Conservation (phyloP, 2,888 invertebrate species). For the Ashinkailepas kermadecensis region DNA sequence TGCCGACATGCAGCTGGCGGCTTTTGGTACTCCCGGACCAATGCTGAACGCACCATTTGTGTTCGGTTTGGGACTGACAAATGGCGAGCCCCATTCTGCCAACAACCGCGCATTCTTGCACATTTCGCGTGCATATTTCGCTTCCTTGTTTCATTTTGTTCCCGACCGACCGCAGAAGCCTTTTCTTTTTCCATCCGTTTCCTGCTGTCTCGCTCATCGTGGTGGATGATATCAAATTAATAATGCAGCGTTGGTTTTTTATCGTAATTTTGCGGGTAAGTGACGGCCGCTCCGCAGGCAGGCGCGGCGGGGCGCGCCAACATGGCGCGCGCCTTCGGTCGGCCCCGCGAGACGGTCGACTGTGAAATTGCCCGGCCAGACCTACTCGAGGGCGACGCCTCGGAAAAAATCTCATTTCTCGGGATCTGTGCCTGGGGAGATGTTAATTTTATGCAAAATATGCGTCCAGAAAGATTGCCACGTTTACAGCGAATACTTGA, state of each 20-base stretch:
- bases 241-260: slow-evolving; percentile 14
- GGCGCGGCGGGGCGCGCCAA: neutral
- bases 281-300: neutral
- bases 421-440: neutral
- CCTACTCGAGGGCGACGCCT: neutral
- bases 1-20: too few species aligned
- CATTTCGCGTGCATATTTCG: neutral
- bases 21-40: too few species aligned
- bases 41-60: neutral
- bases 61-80: neutral
- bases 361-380: neutral
- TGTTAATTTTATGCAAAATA: slow-evolving; percentile 15
- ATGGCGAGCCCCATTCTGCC: neutral
- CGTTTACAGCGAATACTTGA: neutral
- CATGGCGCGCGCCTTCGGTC: neutral
- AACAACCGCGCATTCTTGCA: neutral
- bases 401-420: slow-evolving; percentile 9
- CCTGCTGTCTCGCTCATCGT: neutral
- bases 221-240: neutral
- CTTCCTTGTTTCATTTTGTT: neutral
- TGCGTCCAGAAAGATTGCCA: slow-evolving; percentile 14
- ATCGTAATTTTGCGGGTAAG: slow-evolving; percentile 12
- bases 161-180: neutral
- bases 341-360: neutral
- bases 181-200: neutral